phyloP scores from a whole-genome alignment of 2,113 vertebrate species.

The Sinocyclocheilus anophthalmus region DNA sequence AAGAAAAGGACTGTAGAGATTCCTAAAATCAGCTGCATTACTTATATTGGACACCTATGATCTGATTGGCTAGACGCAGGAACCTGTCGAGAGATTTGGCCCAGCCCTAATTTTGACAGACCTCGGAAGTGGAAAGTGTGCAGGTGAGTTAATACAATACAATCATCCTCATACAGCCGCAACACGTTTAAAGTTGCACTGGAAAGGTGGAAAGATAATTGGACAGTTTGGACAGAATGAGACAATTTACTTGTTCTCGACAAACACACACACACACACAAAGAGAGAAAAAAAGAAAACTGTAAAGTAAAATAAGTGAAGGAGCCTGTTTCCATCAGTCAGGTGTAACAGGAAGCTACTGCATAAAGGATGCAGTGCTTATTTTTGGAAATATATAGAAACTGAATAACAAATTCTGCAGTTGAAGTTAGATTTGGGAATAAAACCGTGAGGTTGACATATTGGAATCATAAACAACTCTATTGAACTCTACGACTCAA shows the following conservation, averaged over 20 bases:
- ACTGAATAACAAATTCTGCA: too few relatives aligned
- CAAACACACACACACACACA: too few relatives aligned
- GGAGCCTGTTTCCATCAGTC: too few relatives aligned
- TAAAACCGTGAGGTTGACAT: too few relatives aligned
- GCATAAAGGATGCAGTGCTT: too few relatives aligned
- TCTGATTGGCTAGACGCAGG: conserved; percentile 40
- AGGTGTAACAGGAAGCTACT: too few relatives aligned
- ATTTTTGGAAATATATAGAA: too few relatives aligned
- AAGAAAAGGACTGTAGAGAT: neutral
- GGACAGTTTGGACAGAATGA: neutral
- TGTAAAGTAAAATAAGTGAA: too few relatives aligned
- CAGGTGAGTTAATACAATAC: conserved; percentile 6
- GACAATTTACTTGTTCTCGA: neutral
- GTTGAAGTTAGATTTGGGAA: too few relatives aligned
- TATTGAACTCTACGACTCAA: too few relatives aligned
- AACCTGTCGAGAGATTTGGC: neutral
- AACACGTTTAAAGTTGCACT: neutral
- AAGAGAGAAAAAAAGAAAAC: too few relatives aligned
- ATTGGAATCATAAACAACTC: too few relatives aligned
- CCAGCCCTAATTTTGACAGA: neutral
- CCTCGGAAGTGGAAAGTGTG: neutral
- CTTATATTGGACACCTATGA: neutral
- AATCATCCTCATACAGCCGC: neutral
- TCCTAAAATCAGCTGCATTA: neutral
- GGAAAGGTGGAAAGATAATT: neutral